phyloP scores from a whole-genome alignment of 2,797 vertebrate genomes.

The Neosilurus hyrtlii region DNA sequence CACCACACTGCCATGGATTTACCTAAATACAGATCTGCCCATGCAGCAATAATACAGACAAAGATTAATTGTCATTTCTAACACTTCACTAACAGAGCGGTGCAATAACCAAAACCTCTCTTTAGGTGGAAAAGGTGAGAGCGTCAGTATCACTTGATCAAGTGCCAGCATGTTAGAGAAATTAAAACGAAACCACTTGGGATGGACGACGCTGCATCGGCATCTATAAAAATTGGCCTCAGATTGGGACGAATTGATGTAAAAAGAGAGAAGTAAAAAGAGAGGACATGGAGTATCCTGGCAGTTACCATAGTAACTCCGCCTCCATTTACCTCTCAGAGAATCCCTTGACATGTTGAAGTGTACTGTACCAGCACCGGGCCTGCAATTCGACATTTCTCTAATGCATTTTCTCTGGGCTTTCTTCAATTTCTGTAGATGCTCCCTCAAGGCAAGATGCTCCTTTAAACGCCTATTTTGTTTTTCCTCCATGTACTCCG shows the following conservation, averaged over 20 bases:
- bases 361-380: not conserved
- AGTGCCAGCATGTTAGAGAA: not conserved
- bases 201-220: not conserved
- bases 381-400: conserved; percentile 20
- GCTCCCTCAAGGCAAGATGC: conserved; percentile 61
- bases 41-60: not conserved
- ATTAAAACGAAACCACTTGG: not conserved
- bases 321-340: conserved; percentile 10
- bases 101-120: not conserved
- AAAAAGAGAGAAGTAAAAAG: not conserved
- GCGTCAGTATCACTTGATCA: not conserved
- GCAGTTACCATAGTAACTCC: conserved; percentile 46
- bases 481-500: conserved; percentile 51
- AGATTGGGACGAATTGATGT: not conserved
- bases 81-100: not conserved
- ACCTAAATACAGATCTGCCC: not conserved
- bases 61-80: not conserved
- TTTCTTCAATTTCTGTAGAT: conserved; percentile 22
- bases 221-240: not conserved
- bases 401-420: not conserved
- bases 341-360: conserved; percentile 7
- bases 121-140: not conserved
- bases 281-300: not conserved
- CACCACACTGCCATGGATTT: conserved; percentile 4
- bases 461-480: conserved; percentile 62